Conservation (phyloP, 2,888 invertebrate genomes). For the Brachypalpus laphriformis region DNA sequence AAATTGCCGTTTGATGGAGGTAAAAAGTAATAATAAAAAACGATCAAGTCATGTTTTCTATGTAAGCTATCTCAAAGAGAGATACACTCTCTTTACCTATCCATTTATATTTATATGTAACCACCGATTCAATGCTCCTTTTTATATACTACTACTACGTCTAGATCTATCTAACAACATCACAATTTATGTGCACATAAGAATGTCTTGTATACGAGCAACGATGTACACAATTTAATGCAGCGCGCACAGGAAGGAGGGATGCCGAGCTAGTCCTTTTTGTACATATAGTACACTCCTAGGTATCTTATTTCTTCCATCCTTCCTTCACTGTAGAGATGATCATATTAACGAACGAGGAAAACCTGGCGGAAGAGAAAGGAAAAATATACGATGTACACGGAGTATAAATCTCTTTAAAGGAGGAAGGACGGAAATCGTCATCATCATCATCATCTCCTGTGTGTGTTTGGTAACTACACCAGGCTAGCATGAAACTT, state of each 20-base stretch:
- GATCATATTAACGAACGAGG: constrained; percentile 60
- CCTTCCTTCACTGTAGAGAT: constrained; percentile 47
- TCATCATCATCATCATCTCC: constrained; percentile 44
- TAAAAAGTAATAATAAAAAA: constrained; percentile 23
- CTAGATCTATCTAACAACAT: constrained; percentile 70
- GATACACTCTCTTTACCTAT: constrained; percentile 69
- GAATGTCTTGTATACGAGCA: constrained; percentile 54
- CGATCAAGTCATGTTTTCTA: constrained; percentile 69
- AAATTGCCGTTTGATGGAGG: constrained; percentile 29
- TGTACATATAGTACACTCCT: constrained; percentile 25
- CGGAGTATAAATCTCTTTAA: constrained; percentile 65
- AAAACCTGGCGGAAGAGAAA: constrained; percentile 38
- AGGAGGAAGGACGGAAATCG: constrained; percentile 71
- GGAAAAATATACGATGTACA: constrained; percentile 56
- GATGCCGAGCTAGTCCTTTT: constrained; percentile 57
- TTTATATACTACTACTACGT: constrained; percentile 43
- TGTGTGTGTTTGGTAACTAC: constrained; percentile 40
- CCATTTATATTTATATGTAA: constrained; percentile 72
- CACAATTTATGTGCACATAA: constrained; percentile 71
- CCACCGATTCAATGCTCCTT: constrained; percentile 61
- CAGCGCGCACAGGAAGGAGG: constrained; percentile 12
- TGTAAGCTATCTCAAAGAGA: constrained; percentile 64
- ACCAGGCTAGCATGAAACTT: constrained; percentile 59
- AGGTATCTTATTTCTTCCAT: constrained; percentile 65
- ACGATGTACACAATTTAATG: constrained; percentile 32